These are phyloP conservation scores for Channa maculata DNA, from an alignment of 2,113 vertebrate genomes.

Conservation along the genomic window DNA sequence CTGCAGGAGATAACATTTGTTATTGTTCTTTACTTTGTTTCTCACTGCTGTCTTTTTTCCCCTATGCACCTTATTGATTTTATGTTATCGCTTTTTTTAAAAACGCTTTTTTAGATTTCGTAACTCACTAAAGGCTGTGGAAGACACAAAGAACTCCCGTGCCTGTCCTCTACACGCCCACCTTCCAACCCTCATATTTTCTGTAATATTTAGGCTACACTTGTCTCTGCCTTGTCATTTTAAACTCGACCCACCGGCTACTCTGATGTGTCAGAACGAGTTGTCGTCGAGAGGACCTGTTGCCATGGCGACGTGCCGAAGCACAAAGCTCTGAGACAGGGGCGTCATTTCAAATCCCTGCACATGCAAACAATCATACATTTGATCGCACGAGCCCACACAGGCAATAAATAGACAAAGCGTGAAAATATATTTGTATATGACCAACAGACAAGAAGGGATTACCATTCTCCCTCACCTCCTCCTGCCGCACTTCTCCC, in stretches of 20 bases:
- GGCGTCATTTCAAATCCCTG: constrained; percentile 27
- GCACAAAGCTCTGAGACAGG: constrained; percentile 43
- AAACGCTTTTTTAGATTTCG: no score
- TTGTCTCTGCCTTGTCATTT: constrained; percentile 14
- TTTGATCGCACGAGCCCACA: constrained; percentile 40
- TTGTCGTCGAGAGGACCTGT: constrained; percentile 65
- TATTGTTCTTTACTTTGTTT: not conserved
- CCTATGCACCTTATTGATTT: constrained; percentile 3
- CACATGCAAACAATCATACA: constrained; percentile 30
- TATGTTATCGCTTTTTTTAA: not conserved
- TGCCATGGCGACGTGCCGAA: constrained; percentile 61
- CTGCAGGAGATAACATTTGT: no score
- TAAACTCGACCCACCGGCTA: constrained; percentile 34
- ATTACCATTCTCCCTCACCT: not conserved
- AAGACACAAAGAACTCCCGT: not conserved
- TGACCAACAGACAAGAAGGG: constrained; percentile 22
- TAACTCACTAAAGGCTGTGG: not conserved
- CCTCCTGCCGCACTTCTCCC: constrained; percentile 14
- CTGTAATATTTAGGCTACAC: not conserved
- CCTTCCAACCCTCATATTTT: not conserved
- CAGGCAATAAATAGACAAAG: constrained; percentile 28
- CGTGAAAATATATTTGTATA: constrained; percentile 14
- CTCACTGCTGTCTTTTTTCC: not conserved
- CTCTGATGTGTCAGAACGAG: constrained; percentile 42
- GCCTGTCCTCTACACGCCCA: not conserved